phyloP scores from a whole-genome alignment of 2,797 vertebrate species.

The Acanthornis magna region DNA sequence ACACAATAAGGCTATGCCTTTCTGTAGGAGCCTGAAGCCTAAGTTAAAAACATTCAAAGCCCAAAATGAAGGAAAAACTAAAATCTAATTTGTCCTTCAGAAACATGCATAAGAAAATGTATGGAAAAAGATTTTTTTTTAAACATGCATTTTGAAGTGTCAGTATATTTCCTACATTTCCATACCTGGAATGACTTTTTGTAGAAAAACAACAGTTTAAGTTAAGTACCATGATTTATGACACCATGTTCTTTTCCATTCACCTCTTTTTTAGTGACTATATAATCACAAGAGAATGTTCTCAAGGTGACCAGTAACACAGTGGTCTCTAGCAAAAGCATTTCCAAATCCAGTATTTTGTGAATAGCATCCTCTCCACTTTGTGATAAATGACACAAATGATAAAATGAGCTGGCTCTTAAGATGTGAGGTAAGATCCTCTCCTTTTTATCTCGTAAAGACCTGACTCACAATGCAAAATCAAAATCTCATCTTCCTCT shows the following conservation, averaged over 20 bases:
- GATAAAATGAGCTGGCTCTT: neutral
- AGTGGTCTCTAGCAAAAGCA: neutral
- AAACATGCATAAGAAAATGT: neutral
- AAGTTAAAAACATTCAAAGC: neutral
- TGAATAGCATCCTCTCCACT: neutral
- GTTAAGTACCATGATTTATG: neutral
- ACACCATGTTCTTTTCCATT: neutral
- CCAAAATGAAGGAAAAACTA: neutral
- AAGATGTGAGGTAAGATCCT: neutral
- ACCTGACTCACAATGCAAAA: neutral
- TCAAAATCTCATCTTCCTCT: neutral
- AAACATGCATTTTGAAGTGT: neutral
- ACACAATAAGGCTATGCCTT: neutral
- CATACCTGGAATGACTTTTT: conserved; percentile 45
- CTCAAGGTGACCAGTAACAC: neutral
- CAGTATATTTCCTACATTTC: neutral
- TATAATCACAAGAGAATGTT: neutral
- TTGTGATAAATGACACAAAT: neutral
- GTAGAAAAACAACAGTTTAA: conserved; percentile 43
- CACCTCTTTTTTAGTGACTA: neutral
- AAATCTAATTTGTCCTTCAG: neutral
- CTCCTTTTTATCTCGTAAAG: neutral
- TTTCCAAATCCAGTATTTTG: neutral
- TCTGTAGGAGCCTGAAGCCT: neutral
- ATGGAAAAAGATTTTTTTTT: neutral